Conservation (phyloP, 1,140 invertebrate species). For the Marisa cornuarietis region DNA sequence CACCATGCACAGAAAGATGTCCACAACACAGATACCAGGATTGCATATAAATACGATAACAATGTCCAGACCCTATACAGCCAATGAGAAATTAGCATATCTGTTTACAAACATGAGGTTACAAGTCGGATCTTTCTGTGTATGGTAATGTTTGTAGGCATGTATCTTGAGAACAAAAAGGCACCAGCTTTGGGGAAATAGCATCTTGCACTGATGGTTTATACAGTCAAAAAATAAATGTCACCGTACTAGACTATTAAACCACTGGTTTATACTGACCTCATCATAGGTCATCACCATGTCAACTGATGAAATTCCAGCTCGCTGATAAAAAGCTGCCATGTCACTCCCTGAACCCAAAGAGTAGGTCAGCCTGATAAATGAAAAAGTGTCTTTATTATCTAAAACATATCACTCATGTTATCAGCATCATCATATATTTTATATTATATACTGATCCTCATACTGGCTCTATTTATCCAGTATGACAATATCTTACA, state of each 20-base stretch:
- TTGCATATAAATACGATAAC: too few species aligned
- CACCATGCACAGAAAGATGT: too few species aligned
- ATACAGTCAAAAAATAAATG: slow-evolving; percentile 67
- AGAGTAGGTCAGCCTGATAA: slow-evolving; percentile 41
- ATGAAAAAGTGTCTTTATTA: too few species aligned
- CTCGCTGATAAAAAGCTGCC: slow-evolving; percentile 60
- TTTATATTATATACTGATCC: too few species aligned
- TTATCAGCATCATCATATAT: too few species aligned
- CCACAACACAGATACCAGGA: too few species aligned
- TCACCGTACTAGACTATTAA: neutral
- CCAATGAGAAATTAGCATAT: too few species aligned
- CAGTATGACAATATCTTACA: too few species aligned
- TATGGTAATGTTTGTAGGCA: slow-evolving; percentile 66
- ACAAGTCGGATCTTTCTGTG: slow-evolving; percentile 7
- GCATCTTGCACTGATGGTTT: slow-evolving; percentile 52
- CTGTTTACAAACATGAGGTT: too few species aligned
- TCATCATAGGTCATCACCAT: slow-evolving; percentile 55
- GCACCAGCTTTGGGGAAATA: slow-evolving; percentile 56
- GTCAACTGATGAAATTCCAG: slow-evolving; percentile 63
- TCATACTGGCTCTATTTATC: too few species aligned
- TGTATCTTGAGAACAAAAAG: slow-evolving; percentile 14
- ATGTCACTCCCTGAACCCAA: slow-evolving; percentile 66
- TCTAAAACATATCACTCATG: too few species aligned
- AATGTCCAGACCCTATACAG: too few species aligned
- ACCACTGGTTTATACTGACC: slow-evolving; percentile 13